Base-by-base conservation (phyloP, 30 jellyfish, hydroid and myxozoan species). In the Turritopsis rubra region DNA sequence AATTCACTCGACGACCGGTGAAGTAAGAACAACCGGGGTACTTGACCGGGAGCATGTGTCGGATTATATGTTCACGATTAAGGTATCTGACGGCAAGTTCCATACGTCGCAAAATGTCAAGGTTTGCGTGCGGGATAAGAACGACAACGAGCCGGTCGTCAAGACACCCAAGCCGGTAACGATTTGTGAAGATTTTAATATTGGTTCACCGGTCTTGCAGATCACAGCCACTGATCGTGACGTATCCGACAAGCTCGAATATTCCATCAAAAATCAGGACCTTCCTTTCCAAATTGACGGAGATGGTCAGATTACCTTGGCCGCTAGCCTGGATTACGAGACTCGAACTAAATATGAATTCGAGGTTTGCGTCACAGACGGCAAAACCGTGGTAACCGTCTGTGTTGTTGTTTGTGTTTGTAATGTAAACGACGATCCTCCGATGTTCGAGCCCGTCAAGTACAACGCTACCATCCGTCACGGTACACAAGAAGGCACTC, bases 141-240 rank as follows among this genome's bases (percentile, higher is more conserved):
- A 89, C 76, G 97, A 90, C 89, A 90, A 90, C 73, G 79, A 79
- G 20, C 97, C 97, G 1, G 19, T 66, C 21, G 85, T 90, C 75
- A 27, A 73, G 70, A 75, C 76, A n/a, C 65, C 77, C 28, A 27
- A 68, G 19, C 31, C 24, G 8, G 85, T 89, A 13, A 3, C 86
- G 4, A 21, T 90, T 27, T 53, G 52, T 21, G 97, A 90, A 68
- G 76, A 90, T 29, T 21, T 84, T 29, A 26, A 26, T 0, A 29
- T 52, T 7, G 85, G 82, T 9, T 52, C 80, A 21, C 74, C 22
- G 4, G 95, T 90, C 66, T 24, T 73, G 16, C 60, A 75, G 21
- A 89, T 90, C 9, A 28, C 70, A 8, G 97, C 97, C n/a, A 41
- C 83, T 75, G 97, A 89, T 72, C 71, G 83, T 29, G 97, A 89